These are phyloP conservation scores for Cyprinodon diabolis DNA, from an alignment of 2,797 vertebrate species.

Conservation along the genomic window DNA sequence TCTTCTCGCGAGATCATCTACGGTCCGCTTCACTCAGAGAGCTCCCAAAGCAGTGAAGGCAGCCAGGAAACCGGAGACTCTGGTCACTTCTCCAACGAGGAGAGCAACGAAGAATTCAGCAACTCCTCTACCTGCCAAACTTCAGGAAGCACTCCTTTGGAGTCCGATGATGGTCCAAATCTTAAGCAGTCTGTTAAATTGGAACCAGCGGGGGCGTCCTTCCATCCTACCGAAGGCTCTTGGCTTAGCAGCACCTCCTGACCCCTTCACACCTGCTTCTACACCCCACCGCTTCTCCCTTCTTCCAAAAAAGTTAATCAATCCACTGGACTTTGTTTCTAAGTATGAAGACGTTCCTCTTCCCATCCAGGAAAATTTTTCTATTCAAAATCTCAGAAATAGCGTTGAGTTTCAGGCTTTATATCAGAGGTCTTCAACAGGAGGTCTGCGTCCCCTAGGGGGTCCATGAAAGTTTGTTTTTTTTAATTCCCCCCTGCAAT, in stretches of 20 bases:
- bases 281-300: constrained; percentile 16
- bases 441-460: too few species aligned
- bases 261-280: constrained; percentile 35
- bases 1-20: constrained; percentile 76
- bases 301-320: too few species aligned
- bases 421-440: too few species aligned
- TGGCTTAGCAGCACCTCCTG: constrained; percentile 45
- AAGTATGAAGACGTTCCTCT: too few species aligned
- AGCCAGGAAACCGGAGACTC: constrained; percentile 94
- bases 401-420: too few species aligned
- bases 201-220: constrained; percentile 49
- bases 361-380: too few species aligned
- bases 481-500: too few species aligned
- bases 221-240: constrained; percentile 28
- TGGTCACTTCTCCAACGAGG: constrained; percentile 91
- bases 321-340: too few species aligned
- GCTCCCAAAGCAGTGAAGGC: constrained; percentile 88
- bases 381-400: too few species aligned
- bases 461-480: too few species aligned
- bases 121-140: constrained; percentile 71
- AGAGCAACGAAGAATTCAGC: constrained; percentile 83
- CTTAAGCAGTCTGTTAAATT: constrained; percentile 47
- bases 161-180: constrained; percentile 22
- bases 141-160: constrained; percentile 55
- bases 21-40: constrained; percentile 76